These are phyloP conservation scores for Micoletzkya japonica DNA, from an alignment of 2,888 invertebrate species.

Conservation along the genomic window DNA sequence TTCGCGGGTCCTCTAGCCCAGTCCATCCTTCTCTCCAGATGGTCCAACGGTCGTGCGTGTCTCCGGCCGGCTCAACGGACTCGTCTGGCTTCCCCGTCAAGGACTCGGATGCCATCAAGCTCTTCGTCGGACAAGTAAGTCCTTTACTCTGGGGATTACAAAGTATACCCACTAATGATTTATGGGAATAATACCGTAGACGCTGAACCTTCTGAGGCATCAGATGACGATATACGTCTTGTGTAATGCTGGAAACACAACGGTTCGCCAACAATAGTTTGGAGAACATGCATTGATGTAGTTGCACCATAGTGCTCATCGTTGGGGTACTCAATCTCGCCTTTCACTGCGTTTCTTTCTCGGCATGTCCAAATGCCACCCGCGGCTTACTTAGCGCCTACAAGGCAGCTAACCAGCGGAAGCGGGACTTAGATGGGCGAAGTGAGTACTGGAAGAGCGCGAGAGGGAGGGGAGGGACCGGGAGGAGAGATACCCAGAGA, in stretches of 20 bases:
- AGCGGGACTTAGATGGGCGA: not conserved
- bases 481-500: too few species aligned
- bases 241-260: not conserved
- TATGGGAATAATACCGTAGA: not conserved
- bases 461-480: not conserved
- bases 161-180: not conserved
- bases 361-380: not conserved
- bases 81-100: slow-evolving; percentile 66
- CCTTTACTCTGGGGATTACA: not conserved
- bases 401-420: not conserved
- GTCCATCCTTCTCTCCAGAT: too few species aligned
- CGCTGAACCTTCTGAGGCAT: not conserved
- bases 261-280: not conserved
- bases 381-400: not conserved
- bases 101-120: slow-evolving; percentile 74
- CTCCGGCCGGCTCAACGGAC: slow-evolving; percentile 58
- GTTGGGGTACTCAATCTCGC: too few species aligned
- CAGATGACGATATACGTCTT: not conserved
- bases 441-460: not conserved
- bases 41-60: slow-evolving; percentile 34
- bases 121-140: slow-evolving; percentile 77
- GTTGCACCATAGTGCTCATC: too few species aligned
- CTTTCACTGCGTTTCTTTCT: not conserved
- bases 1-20: too few species aligned
- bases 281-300: too few species aligned